These are phyloP conservation scores for Actenoides hombroni DNA, from an alignment of 2,113 vertebrate species.

Conservation along the genomic window DNA sequence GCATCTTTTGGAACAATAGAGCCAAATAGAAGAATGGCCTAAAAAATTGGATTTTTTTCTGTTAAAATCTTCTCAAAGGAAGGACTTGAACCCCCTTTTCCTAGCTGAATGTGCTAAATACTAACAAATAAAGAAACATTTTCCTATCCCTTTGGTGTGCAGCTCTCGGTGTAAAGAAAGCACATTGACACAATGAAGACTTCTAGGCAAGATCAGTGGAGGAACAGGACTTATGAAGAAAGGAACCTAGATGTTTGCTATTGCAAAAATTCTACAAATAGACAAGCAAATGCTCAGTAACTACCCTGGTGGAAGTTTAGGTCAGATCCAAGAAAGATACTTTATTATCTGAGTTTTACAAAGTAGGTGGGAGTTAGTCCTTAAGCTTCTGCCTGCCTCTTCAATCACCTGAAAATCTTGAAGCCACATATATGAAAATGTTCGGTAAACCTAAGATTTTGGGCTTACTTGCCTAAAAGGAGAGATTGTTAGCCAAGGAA, in stretches of 20 bases:
- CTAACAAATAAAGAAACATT: background rate
- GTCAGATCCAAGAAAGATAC: background rate
- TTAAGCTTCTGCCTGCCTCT: too few species aligned
- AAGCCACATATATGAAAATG: too few species aligned
- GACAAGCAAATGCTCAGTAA: background rate
- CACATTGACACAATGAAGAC: rapidly evolving
- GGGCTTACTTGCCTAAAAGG: background rate
- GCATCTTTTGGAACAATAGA: background rate
- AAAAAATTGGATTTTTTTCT: background rate
- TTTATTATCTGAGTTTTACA: background rate
- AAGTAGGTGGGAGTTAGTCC: background rate
- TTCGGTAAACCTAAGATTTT: background rate
- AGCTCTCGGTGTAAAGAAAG: background rate
- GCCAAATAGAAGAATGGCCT: background rate
- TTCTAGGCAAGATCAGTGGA: background rate
- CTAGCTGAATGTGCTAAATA: background rate
- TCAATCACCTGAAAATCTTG: too few species aligned
- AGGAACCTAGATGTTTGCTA: rapidly evolving
- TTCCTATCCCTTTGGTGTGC: background rate
- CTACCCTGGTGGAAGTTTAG: background rate
- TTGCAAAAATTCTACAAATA: background rate
- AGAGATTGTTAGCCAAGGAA: background rate
- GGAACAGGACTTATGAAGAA: background rate
- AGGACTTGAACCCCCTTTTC: background rate
- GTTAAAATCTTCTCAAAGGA: background rate